Evolutionary conservation across 2,888 invertebrate genomes (phyloP), one percentile per base, ranked within the genome.

Genomic region (Branchipolynoe longqiensis): DNA sequence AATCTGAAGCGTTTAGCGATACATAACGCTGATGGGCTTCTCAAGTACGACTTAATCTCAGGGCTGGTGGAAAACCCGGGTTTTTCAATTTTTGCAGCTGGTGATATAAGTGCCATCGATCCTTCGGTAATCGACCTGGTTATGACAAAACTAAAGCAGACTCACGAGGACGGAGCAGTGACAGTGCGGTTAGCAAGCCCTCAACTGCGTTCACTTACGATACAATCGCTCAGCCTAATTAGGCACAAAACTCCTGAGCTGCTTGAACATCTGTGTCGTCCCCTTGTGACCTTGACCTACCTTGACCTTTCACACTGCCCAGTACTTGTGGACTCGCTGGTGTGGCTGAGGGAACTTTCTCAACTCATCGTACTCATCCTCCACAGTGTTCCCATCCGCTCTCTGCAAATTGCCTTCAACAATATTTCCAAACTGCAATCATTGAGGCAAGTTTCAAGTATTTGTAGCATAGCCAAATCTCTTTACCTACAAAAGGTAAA

Each of bases 301-400:
- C 41, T 78, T 12, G 78, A 78, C 28, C 40, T 78, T 6, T 78
- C 78, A 18, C 78, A 78, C 28, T 78, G 78, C 28, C 78, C 78
- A 1, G 78, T 78, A 25, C 41, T 78, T 12, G 78, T 78, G 0
- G 78, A 78, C 28, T 78, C 78, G 28, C 25, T 78, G 25, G 2
- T 28, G 3, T 78, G 78, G 78, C 28, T 78, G 48, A 33, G 31
- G 18, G 54, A 78, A 1, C 41, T 78, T 0, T 1, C 41, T 4
- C 41, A 78, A 31, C 28, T 78, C 4, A 12, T 28, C 28, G 78
- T 78, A 1, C 78, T 78, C 28, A 78, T 78, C 25, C 78, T 78
- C 14, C 78, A 78, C 22, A 48, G 78, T 33, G 78, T 78, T 14
- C 78, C 78, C 48, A 78, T 78, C 78, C 41, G 48, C 4, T 25